Evolutionary conservation across 2,113 vertebrate genomes (phyloP), one percentile per base, ranked within the genome.

Genomic region (Takifugu bimaculatus): DNA sequence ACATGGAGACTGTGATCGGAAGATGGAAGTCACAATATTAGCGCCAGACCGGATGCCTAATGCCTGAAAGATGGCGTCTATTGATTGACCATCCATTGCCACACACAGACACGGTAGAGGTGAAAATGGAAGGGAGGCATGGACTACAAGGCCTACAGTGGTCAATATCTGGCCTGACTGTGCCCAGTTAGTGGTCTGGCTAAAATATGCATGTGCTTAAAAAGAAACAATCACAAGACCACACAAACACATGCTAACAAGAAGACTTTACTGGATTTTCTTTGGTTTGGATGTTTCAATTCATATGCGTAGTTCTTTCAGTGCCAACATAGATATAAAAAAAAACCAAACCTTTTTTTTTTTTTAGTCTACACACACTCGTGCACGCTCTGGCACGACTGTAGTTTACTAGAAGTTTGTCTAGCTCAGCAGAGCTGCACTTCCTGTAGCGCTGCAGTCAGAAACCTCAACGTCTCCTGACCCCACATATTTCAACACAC

Each of bases 371-470:
- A 7, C 28, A 60, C 43, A 59, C 63, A 26, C 14, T 13, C 28
- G 13, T 7, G 26, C 50, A 60, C 57, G 5, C 5, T 47, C n/a
- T 1, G 35, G 49, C 50, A 47, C 49, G 48, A 57, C 74, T 64
- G 52, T 61, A 26, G 59, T 81, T 75, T 75, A 64, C 70, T 62
- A 78, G 62, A 79, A 64, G 57, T 80, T 57, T 68, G 59, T 79
- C 68, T 81, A 63, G 44, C 68, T 65, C 57, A 45, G 20, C 54
- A 54, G 43, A 67, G 62, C 57, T 68, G 15, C 47, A 61, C 66
- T 76, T 84, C 77, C 78, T 83, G 70, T 65, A 60, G 54, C 64
- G 64, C 68, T 39, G 25, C 65, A 77, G 62, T 70, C 45, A 54
- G 59, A 79, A 74, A 65, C 55, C 32, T 70, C 49, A 47, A 53